Percentiles rank a stretch among this genome's conserved stretches.
Conservation (phyloP, 2,113 vertebrate species). For the Casuarius casuarius region DNA sequence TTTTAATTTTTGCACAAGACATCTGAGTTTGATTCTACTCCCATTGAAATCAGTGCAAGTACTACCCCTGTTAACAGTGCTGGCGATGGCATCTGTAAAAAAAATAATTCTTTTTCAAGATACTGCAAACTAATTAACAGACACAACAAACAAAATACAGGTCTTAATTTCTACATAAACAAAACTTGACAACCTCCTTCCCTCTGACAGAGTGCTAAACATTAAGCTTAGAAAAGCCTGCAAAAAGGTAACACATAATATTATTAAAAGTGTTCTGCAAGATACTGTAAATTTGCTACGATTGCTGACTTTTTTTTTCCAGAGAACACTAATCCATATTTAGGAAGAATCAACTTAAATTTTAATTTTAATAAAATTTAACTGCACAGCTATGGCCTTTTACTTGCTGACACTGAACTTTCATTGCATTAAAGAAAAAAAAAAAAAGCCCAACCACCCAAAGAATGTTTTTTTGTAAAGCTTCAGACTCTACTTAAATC, state of each 20-base stretch:
- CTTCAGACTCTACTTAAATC: background rate
- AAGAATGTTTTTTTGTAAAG: background rate
- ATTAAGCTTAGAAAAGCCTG: background rate
- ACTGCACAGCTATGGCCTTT: background rate
- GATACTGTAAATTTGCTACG: background rate
- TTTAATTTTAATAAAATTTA: background rate
- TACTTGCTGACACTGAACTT: background rate
- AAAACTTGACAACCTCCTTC: background rate
- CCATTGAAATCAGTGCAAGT: background rate
- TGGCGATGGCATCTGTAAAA: background rate
- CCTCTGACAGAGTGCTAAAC: background rate
- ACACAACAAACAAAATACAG: background rate
- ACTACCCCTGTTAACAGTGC: background rate
- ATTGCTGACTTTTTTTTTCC: background rate
- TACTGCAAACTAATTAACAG: background rate
- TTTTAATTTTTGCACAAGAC: background rate
- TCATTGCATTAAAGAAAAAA: background rate
- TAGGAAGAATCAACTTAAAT: background rate
- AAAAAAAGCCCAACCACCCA: background rate
- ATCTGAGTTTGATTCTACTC: background rate
- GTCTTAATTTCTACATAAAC: background rate
- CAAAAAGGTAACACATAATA: background rate
- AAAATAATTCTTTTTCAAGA: background rate
- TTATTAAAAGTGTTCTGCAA: background rate
- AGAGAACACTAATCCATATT: background rate